Evolutionary conservation across 2,888 invertebrate genomes (phyloP).

Genomic region (Caradrina clavipalpis): DNA sequence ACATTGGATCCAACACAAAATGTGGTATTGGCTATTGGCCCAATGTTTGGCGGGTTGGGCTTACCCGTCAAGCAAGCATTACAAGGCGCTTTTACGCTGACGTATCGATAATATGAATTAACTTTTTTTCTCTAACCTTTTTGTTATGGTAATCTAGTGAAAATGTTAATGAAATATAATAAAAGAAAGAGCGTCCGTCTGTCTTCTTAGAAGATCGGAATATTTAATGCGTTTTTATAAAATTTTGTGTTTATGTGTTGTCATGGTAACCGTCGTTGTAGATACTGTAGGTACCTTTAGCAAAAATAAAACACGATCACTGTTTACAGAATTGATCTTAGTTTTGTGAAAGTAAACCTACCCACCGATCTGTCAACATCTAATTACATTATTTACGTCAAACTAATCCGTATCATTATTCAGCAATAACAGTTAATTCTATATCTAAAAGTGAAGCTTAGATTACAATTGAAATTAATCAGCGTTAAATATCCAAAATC

Average conservation of each 20-base stretch:
- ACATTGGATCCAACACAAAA: conserved; percentile 22
- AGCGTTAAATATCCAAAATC: no score
- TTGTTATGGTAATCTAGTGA: conserved; percentile 82
- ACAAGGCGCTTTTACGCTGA: conserved; percentile 78
- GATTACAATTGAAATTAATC: no score
- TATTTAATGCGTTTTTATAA: conserved; percentile 46
- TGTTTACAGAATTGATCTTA: no score
- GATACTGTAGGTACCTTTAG: not conserved
- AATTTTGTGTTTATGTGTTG: conserved; percentile 32
- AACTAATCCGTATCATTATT: no score
- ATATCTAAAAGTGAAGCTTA: no score
- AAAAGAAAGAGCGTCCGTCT: conserved; percentile 44
- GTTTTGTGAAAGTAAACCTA: no score
- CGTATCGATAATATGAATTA: conserved; percentile 82
- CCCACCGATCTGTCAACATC: no score
- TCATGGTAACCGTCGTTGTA: conserved; percentile 35
- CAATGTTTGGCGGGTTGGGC: conserved; percentile 36
- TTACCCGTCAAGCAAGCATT: conserved; percentile 61
- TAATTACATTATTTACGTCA: no score
- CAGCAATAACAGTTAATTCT: no score
- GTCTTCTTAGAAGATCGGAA: conserved; percentile 58
- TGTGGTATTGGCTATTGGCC: conserved; percentile 14
- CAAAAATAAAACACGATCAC: not conserved
- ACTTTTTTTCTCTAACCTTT: conserved; percentile 75
- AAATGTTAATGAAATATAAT: conserved; percentile 79